These are phyloP conservation scores for Thymelicus sylvestris DNA, from an alignment of 2,888 invertebrate species.

Conservation along the genomic window DNA sequence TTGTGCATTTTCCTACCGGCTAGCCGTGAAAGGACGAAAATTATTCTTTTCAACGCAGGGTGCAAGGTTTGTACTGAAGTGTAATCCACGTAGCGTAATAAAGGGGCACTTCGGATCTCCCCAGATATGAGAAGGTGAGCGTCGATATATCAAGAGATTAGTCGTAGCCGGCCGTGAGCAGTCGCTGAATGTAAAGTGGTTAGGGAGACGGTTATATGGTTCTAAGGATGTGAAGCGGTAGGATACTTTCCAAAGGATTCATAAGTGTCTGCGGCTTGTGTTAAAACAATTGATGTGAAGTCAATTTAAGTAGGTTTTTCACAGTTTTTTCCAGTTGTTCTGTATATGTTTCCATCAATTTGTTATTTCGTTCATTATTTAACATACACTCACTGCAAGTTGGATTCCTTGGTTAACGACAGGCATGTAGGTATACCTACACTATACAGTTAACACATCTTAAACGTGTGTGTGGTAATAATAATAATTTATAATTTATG, in stretches of 20 bases:
- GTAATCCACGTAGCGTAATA: conserved; percentile 69
- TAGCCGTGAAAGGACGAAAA: conserved; percentile 12
- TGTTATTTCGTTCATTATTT: no score
- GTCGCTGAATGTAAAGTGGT: conserved; percentile 75
- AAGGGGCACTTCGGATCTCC: conserved; percentile 74
- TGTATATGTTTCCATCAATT: no score
- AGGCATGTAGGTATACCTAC: no score
- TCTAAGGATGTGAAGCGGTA: not conserved
- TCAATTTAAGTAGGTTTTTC: no score
- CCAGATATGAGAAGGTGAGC: conserved; percentile 78
- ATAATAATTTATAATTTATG: no score
- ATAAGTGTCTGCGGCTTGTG: not conserved
- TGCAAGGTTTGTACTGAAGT: conserved; percentile 20
- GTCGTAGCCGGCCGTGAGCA: conserved; percentile 62
- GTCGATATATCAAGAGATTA: conserved; percentile 82
- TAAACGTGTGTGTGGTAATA: no score
- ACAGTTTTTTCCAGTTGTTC: no score
- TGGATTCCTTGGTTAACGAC: no score
- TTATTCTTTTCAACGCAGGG: conserved; percentile 26
- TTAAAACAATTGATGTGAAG: no score
- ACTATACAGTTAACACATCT: no score
- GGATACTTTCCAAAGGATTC: not conserved
- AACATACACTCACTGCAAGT: no score
- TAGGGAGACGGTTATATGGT: conserved; percentile 4
- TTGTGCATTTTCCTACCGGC: not conserved